Evolutionary conservation across 2,888 invertebrate species (phyloP), one percentile per base, ranked within the genome.

Genomic region (Xestia c-nigrum): DNA sequence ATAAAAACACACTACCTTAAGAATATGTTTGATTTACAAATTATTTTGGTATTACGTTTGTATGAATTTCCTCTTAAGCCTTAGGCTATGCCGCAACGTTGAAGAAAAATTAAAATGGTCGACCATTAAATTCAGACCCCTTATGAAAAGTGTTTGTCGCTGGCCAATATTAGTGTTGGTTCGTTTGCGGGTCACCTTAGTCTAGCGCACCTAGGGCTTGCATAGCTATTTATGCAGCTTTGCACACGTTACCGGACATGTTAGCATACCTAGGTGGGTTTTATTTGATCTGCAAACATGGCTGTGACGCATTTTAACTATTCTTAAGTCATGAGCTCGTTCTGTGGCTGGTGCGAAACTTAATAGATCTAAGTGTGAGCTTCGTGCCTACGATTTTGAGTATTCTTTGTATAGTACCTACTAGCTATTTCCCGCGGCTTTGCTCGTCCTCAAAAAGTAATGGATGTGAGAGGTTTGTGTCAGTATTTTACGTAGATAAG

Each of bases 181-280:
- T 10, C 74, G 81, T 55, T 5, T 74, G n/a, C 19, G 5, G 16
- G 10, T 4, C 31, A 43, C 31, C 43, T 9, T 19, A 47, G 38
- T 16, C 47, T n/a, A 70, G 50, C 66, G 31, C 61, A 59, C 69
- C 31, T 64, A 14, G 61, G 63, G 43, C n/a, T 10, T 55, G 55
- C 40, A 40, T 14, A 66, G 21, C 21, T 14, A 66, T 85, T 74
- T 76, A 65, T 76, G 59, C 61, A 72, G 66, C 57, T 80, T 69
- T 67, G 64, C 67, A 82, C 63, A 85, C 77, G 82, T 24, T 69
- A 52, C 59, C 31, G 31, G 21, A 46, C 72, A 7, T 74, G 75
- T 80, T 82, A 70, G 82, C 68, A 78, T 38, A 77, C 78, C 75
- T 77, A 73, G 74, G 82, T 47, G 72, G 52, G 80, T 67, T 68